These are phyloP conservation scores for Styela clava DNA, from an alignment of 23 tunicate genomes.

Conservation along the genomic window DNA sequence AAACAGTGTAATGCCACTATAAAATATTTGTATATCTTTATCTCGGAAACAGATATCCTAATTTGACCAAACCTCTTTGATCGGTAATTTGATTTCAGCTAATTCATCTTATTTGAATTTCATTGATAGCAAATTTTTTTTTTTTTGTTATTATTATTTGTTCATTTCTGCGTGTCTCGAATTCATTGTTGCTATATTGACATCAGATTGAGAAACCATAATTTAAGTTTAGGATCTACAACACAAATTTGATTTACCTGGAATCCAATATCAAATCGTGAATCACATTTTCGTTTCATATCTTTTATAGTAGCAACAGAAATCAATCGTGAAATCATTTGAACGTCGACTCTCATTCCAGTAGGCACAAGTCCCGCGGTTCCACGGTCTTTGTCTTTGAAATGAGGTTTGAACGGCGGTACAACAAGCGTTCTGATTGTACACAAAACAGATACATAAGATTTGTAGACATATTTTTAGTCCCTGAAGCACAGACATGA, in stretches of 20 bases:
- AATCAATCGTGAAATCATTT: conserved; percentile 4
- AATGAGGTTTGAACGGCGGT: conserved; percentile 24
- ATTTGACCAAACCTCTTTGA: no score
- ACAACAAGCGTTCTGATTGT: conserved; percentile 1
- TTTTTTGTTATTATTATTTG: no score
- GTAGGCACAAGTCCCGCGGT: not conserved
- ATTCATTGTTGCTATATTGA: no score
- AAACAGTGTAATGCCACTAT: no score
- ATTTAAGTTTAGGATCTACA: no score
- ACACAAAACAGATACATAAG: not conserved
- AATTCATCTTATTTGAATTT: no score
- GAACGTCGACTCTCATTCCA: conserved; percentile 6
- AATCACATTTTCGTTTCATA: conserved; percentile 20
- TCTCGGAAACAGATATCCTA: no score
- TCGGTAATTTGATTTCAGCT: no score
- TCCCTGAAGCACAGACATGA: not conserved
- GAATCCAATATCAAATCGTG: conserved; percentile 23
- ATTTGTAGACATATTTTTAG: not conserved
- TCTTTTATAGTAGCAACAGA: not conserved
- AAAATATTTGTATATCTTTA: no score
- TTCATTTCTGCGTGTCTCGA: no score
- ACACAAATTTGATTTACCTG: conserved; percentile 22
- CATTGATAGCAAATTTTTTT: no score
- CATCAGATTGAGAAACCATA: no score
- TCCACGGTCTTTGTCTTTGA: conserved; percentile 3